Conservation (phyloP, 2,113 vertebrate species). For the Etia nguti region DNA sequence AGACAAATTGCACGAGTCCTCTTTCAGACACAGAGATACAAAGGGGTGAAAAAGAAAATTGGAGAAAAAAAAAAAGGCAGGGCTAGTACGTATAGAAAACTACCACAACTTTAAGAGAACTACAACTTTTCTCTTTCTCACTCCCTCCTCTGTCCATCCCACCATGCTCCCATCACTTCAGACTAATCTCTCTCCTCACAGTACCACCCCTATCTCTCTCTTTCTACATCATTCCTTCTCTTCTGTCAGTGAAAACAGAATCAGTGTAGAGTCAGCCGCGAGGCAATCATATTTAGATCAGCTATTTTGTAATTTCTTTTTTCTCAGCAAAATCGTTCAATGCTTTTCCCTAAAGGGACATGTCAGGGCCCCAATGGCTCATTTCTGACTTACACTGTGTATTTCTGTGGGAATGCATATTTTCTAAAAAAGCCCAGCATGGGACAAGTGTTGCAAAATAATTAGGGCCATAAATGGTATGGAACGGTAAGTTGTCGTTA, state of each 20-base stretch:
- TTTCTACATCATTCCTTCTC: not conserved
- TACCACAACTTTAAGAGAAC: not conserved
- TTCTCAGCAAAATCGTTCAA: not conserved
- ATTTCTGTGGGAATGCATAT: not conserved
- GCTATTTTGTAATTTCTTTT: slow-evolving; percentile 35
- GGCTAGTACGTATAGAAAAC: not conserved
- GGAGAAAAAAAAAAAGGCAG: not conserved
- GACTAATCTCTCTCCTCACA: not conserved
- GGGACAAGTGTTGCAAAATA: not conserved
- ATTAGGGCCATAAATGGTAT: not conserved
- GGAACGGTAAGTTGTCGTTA: not conserved
- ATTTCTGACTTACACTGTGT: not conserved
- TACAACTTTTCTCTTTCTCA: not conserved
- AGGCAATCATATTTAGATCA: slow-evolving; percentile 44
- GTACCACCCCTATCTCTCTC: not conserved
- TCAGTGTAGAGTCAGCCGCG: slow-evolving; percentile 39
- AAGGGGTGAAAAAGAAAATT: not conserved
- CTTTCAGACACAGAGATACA: not conserved
- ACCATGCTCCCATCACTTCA: not conserved
- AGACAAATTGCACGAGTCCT: slow-evolving; percentile 3
- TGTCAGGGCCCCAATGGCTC: not conserved
- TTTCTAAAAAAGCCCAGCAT: not conserved
- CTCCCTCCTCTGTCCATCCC: not conserved
- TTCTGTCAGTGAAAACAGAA: slow-evolving; percentile 31
- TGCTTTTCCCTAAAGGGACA: slow-evolving; percentile 5